Evolutionary conservation across 2,113 vertebrate genomes (phyloP), one percentile per base, ranked within the genome.

Genomic region (Taurulus bubalis): DNA sequence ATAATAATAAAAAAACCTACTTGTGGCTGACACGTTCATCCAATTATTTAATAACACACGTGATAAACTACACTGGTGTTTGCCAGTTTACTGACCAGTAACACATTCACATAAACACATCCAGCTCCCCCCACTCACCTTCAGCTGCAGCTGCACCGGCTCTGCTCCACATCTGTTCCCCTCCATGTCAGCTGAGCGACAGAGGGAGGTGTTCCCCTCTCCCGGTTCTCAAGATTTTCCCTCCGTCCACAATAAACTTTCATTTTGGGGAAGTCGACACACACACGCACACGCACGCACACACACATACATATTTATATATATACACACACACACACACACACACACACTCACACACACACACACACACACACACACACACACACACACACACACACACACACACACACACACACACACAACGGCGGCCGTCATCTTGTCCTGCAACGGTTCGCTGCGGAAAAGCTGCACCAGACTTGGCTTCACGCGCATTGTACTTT

Each of bases 121-220:
- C 14, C 42, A 15, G 42, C 42, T 14, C 12, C 38, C 11, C 8
- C 38, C 38, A 40, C 47, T 49, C 18, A 55, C 82, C 77, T 85
- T 75, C 59, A 70, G 26, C 78, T 40, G 55, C 3, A 69, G 60
- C 77, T 42, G 81, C 72, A 64, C 20, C 42, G 24, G 73, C 56
- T 71, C 16, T 74, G 67, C 47, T 79, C 20, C 73, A 62, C 15
- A 72, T 73, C 36, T 58, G 75, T 86, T 89, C 87, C 88, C 75
- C 72, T 86, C 66, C 85, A 88, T 94, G 92, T 94, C 93, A 93
- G 94, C 79, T 92, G 93, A 94, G 93, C 93, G 93, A 94, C 92
- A 93, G 93, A 94, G 94, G 92, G 93, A 94, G 90, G 83, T 88
- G 84, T 90, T 85, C 78, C 84, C 82, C 63, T 53, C 26, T 60